Conservation (phyloP, 1,140 invertebrate species). For the Semibalanus balanoides region DNA sequence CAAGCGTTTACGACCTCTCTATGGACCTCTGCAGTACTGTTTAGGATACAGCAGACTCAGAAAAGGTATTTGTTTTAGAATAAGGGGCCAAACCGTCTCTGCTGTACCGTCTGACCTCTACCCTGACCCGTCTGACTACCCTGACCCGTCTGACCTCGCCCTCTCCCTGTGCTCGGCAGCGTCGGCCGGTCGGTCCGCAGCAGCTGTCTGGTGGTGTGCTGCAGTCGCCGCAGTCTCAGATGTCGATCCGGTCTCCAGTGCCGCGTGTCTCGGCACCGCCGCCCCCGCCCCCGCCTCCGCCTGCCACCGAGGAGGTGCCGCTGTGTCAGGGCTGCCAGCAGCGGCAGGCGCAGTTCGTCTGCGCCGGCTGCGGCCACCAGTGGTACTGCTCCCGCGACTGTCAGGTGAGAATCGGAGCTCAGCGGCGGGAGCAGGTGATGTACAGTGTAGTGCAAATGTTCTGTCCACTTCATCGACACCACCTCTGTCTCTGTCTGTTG, state of each 20-base stretch:
- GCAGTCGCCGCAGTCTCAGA: not conserved
- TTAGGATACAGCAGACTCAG: too few species aligned
- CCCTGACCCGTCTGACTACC: too few species aligned
- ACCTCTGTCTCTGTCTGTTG: too few species aligned
- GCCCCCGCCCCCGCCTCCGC: slow-evolving; percentile 16
- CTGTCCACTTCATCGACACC: too few species aligned
- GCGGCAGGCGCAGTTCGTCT: slow-evolving; percentile 63
- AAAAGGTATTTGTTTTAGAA: too few species aligned
- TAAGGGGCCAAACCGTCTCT: too few species aligned
- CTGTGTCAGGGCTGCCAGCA: slow-evolving; percentile 65
- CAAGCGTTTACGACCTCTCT: too few species aligned
- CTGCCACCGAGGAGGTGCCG: slow-evolving; percentile 31
- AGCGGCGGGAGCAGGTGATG: too few species aligned
- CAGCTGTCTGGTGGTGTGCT: slow-evolving; percentile 7
- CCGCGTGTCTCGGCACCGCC: not conserved
- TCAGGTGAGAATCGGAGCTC: slow-evolving; percentile 57
- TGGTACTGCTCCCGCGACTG: slow-evolving; percentile 81
- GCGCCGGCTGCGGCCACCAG: slow-evolving; percentile 69
- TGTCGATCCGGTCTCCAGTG: slow-evolving; percentile 6
- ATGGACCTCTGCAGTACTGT: too few species aligned
- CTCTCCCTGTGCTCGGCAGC: not conserved
- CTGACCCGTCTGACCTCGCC: too few species aligned
- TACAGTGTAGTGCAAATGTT: too few species aligned
- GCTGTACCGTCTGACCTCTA: not conserved
- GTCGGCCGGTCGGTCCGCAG: slow-evolving; percentile 8